These are phyloP conservation scores for Tachina grossa DNA, from an alignment of 2,888 invertebrate genomes.

Conservation along the genomic window DNA sequence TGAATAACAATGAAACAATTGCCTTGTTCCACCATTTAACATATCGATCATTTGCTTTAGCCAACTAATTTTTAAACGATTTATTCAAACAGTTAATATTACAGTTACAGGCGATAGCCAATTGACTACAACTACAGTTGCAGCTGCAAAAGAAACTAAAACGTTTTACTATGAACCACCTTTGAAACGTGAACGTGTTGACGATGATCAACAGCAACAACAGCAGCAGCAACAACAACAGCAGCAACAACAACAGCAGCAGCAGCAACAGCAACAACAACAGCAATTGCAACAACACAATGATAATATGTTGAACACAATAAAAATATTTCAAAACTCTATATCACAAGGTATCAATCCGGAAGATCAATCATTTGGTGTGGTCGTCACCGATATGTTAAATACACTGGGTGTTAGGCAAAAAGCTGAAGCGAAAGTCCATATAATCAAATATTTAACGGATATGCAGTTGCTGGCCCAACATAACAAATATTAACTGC, in stretches of 20 bases:
- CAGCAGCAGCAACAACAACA: conserved; percentile 61
- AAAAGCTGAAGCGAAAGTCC: conserved; percentile 81
- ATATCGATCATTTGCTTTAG: not conserved
- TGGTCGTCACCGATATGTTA: conserved; percentile 80
- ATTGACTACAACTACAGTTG: conserved; percentile 74
- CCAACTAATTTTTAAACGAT: conserved; percentile 19
- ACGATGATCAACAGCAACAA: conserved; percentile 75
- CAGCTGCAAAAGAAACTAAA: conserved; percentile 79
- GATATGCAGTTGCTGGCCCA: conserved; percentile 81
- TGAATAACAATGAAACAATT: not conserved
- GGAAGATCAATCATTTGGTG: conserved; percentile 80
- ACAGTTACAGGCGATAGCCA: conserved; percentile 80
- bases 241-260: conserved; percentile 51
- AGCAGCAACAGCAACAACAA: conserved; percentile 71
- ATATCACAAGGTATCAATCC: conserved; percentile 80
- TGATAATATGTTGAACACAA: conserved; percentile 80
- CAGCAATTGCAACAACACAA: conserved; percentile 72
- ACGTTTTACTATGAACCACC: conserved; percentile 80
- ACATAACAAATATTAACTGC: conserved; percentile 78
- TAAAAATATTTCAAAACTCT: conserved; percentile 80
- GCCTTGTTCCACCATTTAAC: not conserved
- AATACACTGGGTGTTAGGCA: conserved; percentile 80
- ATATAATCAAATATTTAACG: conserved; percentile 80
- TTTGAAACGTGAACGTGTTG: conserved; percentile 78
- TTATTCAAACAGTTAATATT: conserved; percentile 74